phyloP scores from a whole-genome alignment of 2,113 vertebrate genomes.

The Arizona elegans region DNA sequence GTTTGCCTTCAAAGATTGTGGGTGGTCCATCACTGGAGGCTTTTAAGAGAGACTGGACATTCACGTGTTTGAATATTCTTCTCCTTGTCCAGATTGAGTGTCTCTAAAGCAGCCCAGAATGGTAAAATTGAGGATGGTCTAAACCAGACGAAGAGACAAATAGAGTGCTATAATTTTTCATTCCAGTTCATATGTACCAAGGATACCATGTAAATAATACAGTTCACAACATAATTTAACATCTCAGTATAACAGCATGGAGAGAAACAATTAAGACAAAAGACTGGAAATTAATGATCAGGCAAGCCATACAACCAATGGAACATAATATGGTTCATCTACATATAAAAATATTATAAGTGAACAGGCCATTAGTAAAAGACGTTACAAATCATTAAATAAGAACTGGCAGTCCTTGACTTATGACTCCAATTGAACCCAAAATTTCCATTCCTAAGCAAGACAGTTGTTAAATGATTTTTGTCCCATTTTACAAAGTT shows the following conservation, averaged over 20 bases:
- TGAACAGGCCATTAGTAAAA: not conserved
- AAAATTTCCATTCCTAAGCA: not conserved
- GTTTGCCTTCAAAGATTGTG: not conserved
- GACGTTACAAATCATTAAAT: not conserved
- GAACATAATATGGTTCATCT: not conserved
- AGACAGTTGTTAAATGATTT: not conserved
- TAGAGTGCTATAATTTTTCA: not conserved
- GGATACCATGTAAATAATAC: not conserved
- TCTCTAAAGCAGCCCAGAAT: not conserved
- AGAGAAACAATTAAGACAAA: not conserved
- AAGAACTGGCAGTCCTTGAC: not conserved
- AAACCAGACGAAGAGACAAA: not conserved
- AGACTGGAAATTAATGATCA: not conserved
- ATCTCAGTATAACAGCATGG: not conserved
- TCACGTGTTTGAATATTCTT: not conserved
- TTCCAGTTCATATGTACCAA: not conserved
- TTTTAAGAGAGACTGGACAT: not conserved
- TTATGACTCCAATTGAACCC: not conserved
- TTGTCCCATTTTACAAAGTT: not conserved
- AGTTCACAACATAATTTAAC: not conserved
- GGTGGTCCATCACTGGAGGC: not conserved
- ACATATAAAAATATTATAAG: not conserved
- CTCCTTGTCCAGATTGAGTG: not conserved
- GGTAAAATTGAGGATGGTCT: not conserved
- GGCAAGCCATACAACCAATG: not conserved